Base-by-base conservation (phyloP, 1,140 invertebrate species). In the Onthophagus taurus region DNA sequence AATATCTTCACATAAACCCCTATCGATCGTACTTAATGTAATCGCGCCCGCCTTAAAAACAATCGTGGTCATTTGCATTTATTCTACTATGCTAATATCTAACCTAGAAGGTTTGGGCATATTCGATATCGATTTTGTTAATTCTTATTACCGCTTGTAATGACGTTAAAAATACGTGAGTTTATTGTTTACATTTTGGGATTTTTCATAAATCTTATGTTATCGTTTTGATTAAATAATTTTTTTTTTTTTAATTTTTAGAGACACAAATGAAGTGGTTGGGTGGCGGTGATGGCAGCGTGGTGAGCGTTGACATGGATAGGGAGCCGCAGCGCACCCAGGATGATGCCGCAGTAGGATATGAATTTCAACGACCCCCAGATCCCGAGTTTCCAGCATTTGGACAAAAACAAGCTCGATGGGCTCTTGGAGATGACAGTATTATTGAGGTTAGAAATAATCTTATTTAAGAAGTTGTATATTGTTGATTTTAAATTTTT, bases 291-390 rank as follows among this genome's bases (percentile, higher is more conserved):
- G 60, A 61, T 60, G 60, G 53, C 38, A 48, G 39, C 47, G 51
- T 52, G 49, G 50, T 60, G 51, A 58, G 53, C 49, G 51, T 51
- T 37, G 58, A 63, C 43, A 62, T 63, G 60, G 61, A 63, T 43
- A 51, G 55, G 42, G 56, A 54, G 12, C 62, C 55, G 23, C 63
- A 64, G 48, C 53, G 59, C 42, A 58, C 61, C 34, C 63, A 65
- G 51, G 87, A 90, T 64, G 88, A 90, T 73, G 84, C 84, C 41
- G 81, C 83, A 61, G 85, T 90, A 48, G 81, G 85, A 53, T 91
- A 91, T 65, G 82, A 88, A 44, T 91, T 87, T 66, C 86, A 89
- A 69, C 68, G 86, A 51, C 77, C 80, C 16, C 79, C 83, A 43
- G 85, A 89, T 61, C 71, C 77, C 34, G 83, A 85, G 57, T 79